Evolutionary conservation across 2,888 invertebrate genomes (phyloP).

Genomic region (Melipona beecheii): DNA sequence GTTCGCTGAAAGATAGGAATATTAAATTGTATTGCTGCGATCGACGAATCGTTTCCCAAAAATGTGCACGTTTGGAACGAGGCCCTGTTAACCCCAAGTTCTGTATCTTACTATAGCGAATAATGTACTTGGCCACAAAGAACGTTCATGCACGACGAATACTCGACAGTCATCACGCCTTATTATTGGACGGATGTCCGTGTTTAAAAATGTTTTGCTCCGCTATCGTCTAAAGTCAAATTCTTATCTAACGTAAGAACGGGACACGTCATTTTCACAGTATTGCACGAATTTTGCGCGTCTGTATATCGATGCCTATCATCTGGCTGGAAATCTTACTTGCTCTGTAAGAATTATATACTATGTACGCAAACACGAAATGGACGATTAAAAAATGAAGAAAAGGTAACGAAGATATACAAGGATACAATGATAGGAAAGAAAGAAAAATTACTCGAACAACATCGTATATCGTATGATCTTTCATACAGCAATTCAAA

Average conservation of each 20-base stretch:
- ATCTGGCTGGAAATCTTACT: conserved; percentile 16
- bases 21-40: background rate
- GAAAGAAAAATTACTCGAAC: conserved; percentile 14
- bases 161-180: conserved; percentile 45
- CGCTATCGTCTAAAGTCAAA: background rate
- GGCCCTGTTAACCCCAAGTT: conserved; percentile 2
- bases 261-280: conserved; percentile 3
- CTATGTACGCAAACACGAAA: background rate
- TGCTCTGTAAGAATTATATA: background rate
- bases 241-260: conserved; percentile 24
- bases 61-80: conserved; percentile 52
- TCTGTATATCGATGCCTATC: background rate
- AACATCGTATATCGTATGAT: conserved; percentile 8
- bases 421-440: conserved; percentile 14
- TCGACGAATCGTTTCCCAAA: background rate
- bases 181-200: conserved; percentile 60
- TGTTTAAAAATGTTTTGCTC: background rate
- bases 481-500: conserved; percentile 12
- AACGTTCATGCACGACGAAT: conserved; percentile 55
- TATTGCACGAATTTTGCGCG: conserved; percentile 63
- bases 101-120: conserved; percentile 26
- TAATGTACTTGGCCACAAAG: conserved; percentile 72
- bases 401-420: background rate
- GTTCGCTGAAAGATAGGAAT: background rate
- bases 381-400: background rate